These are phyloP conservation scores for Drosophila anomalata DNA, from an alignment of 2,888 invertebrate genomes.

Conservation along the genomic window DNA sequence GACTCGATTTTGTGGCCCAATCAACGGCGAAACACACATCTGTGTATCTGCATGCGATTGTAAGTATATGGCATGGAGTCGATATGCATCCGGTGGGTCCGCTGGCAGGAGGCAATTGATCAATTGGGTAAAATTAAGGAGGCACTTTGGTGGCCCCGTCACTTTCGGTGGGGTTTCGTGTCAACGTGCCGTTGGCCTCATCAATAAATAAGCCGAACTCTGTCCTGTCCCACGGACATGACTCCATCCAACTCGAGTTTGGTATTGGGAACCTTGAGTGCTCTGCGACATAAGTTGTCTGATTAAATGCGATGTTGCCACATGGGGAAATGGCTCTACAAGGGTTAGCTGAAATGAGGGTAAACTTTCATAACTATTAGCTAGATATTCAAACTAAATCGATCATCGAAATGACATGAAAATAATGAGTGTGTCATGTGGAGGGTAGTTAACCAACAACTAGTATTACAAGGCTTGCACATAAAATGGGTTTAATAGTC, in stretches of 20 bases:
- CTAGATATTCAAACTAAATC: conserved; percentile 7
- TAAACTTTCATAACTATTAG: conserved; percentile 26
- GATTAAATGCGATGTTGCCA: conserved; percentile 38
- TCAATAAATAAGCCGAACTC: conserved; percentile 68
- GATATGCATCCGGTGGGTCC: conserved; percentile 23
- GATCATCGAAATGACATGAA: background rate
- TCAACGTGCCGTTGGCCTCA: conserved; percentile 71
- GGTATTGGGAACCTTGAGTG: conserved; percentile 25
- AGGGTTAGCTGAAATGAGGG: conserved; percentile 19
- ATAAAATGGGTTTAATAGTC: background rate
- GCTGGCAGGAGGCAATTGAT: conserved; percentile 60
- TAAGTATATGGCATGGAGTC: conserved; percentile 19
- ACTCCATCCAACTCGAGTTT: conserved; percentile 13
- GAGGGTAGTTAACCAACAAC: background rate
- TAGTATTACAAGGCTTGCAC: background rate
- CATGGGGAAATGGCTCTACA: conserved; percentile 27
- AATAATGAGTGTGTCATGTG: background rate
- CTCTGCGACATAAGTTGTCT: conserved; percentile 28
- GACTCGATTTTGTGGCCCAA: conserved; percentile 64
- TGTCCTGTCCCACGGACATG: conserved; percentile 35
- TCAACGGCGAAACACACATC: conserved; percentile 45
- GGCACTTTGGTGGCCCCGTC: conserved; percentile 41
- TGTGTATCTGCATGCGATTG: conserved; percentile 53
- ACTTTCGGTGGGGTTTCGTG: conserved; percentile 57
- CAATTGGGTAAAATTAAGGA: conserved; percentile 75